Evolutionary conservation across 2,888 invertebrate genomes (phyloP).

Genomic region (Lithophane leautieri): DNA sequence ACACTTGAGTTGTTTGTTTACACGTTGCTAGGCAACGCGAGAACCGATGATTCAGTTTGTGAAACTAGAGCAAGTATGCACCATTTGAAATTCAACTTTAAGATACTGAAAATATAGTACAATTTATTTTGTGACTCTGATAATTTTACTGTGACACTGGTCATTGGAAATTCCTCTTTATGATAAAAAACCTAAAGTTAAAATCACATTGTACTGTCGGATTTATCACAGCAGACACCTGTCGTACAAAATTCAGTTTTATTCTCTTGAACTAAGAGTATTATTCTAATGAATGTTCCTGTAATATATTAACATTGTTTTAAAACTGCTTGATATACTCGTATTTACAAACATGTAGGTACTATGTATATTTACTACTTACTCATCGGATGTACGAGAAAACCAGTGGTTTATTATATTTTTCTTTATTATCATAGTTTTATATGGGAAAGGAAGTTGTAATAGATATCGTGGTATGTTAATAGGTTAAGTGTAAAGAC

Average conservation of each 20-base stretch:
- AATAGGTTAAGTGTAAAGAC: slow-evolving; percentile 8
- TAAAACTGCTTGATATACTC: slow-evolving; percentile 9
- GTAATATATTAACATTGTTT: slow-evolving; percentile 24
- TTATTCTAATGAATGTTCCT: neutral
- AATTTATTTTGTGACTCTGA: neutral
- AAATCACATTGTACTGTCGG: neutral
- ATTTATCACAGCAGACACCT: slow-evolving; percentile 4
- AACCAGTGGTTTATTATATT: neutral
- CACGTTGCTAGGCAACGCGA: slow-evolving; percentile 59
- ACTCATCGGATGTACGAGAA: slow-evolving; percentile 3
- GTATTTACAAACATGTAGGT: slow-evolving; percentile 31
- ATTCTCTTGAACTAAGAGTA: neutral
- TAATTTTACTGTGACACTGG: neutral
- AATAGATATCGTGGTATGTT: neutral
- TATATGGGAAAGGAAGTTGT: neutral
- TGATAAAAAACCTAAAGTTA: accelerated
- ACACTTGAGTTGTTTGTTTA: slow-evolving; percentile 45
- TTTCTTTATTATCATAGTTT: neutral
- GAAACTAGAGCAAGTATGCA: slow-evolving; percentile 46
- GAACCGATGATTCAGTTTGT: slow-evolving; percentile 30
- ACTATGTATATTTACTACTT: slow-evolving; percentile 18
- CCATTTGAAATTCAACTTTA: slow-evolving; percentile 10
- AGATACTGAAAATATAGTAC: accelerated
- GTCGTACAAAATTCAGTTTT: neutral
- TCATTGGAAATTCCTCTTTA: slow-evolving; percentile 9